Evolutionary conservation across 1,140 invertebrate species (phyloP).

Genomic region (Apis dorsata): DNA sequence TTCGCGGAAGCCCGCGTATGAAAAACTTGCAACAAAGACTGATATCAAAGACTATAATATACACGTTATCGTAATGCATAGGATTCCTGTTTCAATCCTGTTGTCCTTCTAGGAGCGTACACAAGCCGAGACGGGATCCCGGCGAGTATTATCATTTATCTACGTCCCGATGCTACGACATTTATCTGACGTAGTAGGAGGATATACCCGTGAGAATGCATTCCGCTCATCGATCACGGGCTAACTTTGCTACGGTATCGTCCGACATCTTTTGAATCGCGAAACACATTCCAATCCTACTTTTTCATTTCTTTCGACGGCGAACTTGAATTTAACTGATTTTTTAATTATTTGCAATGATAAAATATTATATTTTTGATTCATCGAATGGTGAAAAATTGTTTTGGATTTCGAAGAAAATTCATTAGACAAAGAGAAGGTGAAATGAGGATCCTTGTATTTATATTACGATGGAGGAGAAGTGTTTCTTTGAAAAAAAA

Average conservation of each 20-base stretch:
- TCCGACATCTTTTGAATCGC: neutral
- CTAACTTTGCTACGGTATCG: conserved; percentile 13
- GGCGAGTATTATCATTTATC: conserved; percentile 48
- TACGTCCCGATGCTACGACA: conserved; percentile 36
- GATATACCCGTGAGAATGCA: conserved; percentile 52
- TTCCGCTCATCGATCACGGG: conserved; percentile 42
- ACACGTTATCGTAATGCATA: conserved; percentile 33
- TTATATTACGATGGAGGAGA: too few species aligned
- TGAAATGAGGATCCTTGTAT: too few species aligned
- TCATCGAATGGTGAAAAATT: too few species aligned
- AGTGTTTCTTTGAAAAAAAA: too few species aligned
- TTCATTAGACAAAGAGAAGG: too few species aligned
- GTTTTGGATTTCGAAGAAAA: too few species aligned
- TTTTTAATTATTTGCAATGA: too few species aligned
- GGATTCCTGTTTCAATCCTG: conserved; percentile 55
- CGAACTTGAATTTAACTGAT: too few species aligned
- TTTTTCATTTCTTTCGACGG: too few species aligned
- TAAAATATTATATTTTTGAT: too few species aligned
- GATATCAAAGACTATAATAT: conserved; percentile 29
- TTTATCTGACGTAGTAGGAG: conserved; percentile 38
- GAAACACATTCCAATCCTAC: too few species aligned
- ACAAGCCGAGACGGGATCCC: conserved; percentile 34
- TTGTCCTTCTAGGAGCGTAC: conserved; percentile 39
- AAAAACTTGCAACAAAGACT: neutral
- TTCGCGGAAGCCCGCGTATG: neutral